Evolutionary conservation across 2,888 invertebrate genomes (phyloP), one percentile per base, ranked within the genome.

Genomic region (Trisateles emortualis): DNA sequence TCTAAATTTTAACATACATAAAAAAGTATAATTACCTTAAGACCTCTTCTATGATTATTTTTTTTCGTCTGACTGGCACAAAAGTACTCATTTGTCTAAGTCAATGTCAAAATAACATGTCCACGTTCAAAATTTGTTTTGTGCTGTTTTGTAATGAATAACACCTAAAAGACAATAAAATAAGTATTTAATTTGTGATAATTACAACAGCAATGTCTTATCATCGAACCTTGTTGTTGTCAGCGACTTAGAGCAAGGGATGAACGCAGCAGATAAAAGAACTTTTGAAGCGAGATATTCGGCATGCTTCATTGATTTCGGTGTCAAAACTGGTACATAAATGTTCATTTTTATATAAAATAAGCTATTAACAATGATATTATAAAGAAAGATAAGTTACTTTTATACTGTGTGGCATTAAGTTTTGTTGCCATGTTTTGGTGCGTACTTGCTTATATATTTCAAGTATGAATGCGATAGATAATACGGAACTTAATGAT

Each of bases 291-390:
- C 86, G 24, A 82, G 92, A 74, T 92, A 90, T 71, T 72, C 82
- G 14, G 85, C 88, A 50, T 92, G 92, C 61, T 90, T 91, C 64
- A 63, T 84, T 32, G 92, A 92, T 78, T 88, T 92, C 66, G 87
- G 84, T 22, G 46, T 91, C 2, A 92, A 92, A 85, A 88, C 83
- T 52, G 82, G 92, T 92, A 70, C 14, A 24, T 14, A 19, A 6
- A 22, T n/a, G 16, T 33, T 26, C 1, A 26, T 6, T 33, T 4
- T 33, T 33, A 14, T 13, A 33, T 2, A 11, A 14, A n/a, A n/a
- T n/a, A n/a, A n/a, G n/a, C n/a, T n/a, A n/a, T n/a, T n/a, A n/a
- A n/a, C n/a, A n/a, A n/a, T n/a, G n/a, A n/a, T n/a, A n/a, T n/a
- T n/a, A n/a, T n/a, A n/a, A n/a, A n/a, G n/a, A n/a, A n/a, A n/a